Percentiles rank a stretch among this genome's conserved stretches.
Conservation (phyloP, 2,797 vertebrate species). For the Pseudotriccus pelzelni region DNA sequence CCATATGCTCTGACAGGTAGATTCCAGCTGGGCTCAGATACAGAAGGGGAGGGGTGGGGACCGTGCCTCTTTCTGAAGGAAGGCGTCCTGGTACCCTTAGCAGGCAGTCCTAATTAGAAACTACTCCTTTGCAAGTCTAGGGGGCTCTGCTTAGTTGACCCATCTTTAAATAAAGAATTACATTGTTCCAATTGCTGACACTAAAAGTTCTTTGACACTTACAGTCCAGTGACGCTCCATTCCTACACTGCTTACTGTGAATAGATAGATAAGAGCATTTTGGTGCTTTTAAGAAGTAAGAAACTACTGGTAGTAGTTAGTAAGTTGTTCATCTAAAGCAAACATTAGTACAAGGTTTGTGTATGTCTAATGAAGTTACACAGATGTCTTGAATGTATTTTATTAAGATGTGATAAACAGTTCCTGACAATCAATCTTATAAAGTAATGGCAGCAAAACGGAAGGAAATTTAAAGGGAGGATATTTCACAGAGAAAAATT, state of each 20-base stretch:
- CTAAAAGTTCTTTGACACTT: not conserved
- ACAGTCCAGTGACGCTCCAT: not conserved
- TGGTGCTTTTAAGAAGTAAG: not conserved
- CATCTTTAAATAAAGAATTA: not conserved
- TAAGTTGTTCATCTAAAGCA: not conserved
- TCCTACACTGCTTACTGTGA: not conserved
- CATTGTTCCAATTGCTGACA: not conserved
- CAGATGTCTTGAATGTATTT: not conserved
- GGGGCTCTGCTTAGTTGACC: not conserved
- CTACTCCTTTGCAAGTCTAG: not conserved
- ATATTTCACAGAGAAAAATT: not conserved
- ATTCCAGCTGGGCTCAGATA: not conserved
- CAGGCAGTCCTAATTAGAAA: not conserved
- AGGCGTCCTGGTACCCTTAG: not conserved
- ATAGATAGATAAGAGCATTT: not conserved
- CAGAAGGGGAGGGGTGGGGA: not conserved
- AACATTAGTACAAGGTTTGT: not conserved
- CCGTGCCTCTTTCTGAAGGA: not conserved
- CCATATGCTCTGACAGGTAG: not conserved
- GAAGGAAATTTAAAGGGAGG: not conserved
- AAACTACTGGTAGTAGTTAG: not conserved
- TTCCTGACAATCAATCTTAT: not conserved
- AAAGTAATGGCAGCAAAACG: not conserved
- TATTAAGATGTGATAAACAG: not conserved
- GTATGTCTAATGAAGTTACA: not conserved